Percentiles rank a stretch among this genome's conserved stretches.
Evolutionary conservation across 2,797 vertebrate species (phyloP).

Genomic region (Myiothlypis chrysogaster): DNA sequence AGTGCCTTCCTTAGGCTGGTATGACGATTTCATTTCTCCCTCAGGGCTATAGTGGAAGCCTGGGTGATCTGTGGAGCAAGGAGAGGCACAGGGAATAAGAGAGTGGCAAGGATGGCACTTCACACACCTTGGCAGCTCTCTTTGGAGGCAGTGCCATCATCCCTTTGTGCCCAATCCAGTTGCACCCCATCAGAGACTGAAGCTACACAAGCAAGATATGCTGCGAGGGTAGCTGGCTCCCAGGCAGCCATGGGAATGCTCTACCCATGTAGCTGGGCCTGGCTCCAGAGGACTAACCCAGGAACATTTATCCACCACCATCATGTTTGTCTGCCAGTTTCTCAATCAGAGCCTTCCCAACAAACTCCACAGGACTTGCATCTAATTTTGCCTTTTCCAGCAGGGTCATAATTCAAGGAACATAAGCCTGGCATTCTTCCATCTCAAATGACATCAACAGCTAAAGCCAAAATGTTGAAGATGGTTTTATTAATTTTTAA

Average conservation of each 20-base stretch:
- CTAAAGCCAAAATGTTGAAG: neutral
- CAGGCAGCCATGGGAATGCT: neutral
- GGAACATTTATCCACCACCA: neutral
- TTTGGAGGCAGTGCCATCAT: neutral
- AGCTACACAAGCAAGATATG: neutral
- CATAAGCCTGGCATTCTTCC: neutral
- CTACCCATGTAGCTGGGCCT: neutral
- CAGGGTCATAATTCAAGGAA: neutral
- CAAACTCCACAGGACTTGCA: neutral
- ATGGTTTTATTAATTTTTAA: neutral
- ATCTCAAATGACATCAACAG: neutral
- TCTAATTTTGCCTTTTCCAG: neutral
- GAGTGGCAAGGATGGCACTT: neutral
- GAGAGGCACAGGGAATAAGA: neutral
- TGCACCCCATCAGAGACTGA: neutral
- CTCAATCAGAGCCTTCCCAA: neutral
- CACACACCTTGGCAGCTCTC: neutral
- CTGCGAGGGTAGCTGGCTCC: neutral
- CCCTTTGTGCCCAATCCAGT: neutral
- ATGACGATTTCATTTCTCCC: constrained; percentile 77
- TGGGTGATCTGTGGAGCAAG: constrained; percentile 84
- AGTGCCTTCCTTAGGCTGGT: constrained; percentile 84
- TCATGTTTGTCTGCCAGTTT: neutral
- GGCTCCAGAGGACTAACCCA: neutral
- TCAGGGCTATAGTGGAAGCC: constrained; percentile 89